A percentile compares a stretch with the other conserved stretches of the same genome.
These are phyloP conservation scores for Cyclopterus lumpus DNA, from an alignment of 2,797 vertebrate species.

Conservation along the genomic window DNA sequence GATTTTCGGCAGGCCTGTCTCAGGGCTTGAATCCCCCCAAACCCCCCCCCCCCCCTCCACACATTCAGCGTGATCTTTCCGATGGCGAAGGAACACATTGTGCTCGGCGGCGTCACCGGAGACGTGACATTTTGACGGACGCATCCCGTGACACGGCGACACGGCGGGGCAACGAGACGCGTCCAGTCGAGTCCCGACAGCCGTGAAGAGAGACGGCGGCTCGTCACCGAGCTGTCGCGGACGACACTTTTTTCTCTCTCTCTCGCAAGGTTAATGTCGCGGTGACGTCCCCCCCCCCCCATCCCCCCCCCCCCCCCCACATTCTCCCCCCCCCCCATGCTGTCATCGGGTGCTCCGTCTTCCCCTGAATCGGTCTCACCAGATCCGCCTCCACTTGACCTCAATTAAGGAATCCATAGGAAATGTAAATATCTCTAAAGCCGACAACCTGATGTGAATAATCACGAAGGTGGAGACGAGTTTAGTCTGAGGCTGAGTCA, in stretches of 20 bases:
- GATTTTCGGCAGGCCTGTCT: neutral
- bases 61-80: neutral
- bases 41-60: neutral
- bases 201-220: slow-evolving; percentile 47
- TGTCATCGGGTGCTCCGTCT: slow-evolving; percentile 15
- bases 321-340: neutral
- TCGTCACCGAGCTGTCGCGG: slow-evolving; percentile 60
- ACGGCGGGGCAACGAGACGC: slow-evolving; percentile 47
- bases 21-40: neutral
- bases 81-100: slow-evolving; percentile 7
- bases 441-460: slow-evolving; percentile 74
- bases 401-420: slow-evolving; percentile 83
- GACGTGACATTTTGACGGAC: slow-evolving; percentile 51
- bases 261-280: slow-evolving; percentile 59
- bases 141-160: slow-evolving; percentile 21
- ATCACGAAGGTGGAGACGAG: slow-evolving; percentile 62
- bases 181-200: slow-evolving; percentile 40
- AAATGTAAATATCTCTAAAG: slow-evolving; percentile 81
- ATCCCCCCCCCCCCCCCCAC: too few relatives aligned
- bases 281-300: slow-evolving; percentile 30
- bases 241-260: too few relatives aligned
- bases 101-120: neutral
- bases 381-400: slow-evolving; percentile 75
- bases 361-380: slow-evolving; percentile 29
- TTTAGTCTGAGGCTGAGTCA: slow-evolving; percentile 72